Evolutionary conservation across 2,797 vertebrate genomes (phyloP), one percentile per base, ranked within the genome.

Genomic region (Chelidonichthys spinosus): DNA sequence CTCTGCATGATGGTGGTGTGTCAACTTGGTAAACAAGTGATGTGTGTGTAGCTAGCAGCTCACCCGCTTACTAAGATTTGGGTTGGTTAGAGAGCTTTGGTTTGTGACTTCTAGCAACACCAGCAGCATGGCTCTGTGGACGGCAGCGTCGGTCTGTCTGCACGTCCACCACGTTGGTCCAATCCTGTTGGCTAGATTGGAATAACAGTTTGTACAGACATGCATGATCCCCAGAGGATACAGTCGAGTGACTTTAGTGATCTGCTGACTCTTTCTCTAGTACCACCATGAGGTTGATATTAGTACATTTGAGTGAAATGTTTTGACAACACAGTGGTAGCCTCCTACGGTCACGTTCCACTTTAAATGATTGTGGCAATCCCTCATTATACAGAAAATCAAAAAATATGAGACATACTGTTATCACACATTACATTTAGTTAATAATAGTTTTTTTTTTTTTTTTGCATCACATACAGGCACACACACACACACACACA

Each of bases 1-100:
- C 62, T 77, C 44, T 71, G 46, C 35, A 0, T 50, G 67, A 58
- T 53, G 54, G 17, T 25, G 33, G 7, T 8, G 49, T 49, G 43
- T 62, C 50, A 8, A 53, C 11, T 0, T 14, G 1, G 17, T 11
- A 35, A 42, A 37, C 25, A 33, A 44, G 35, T 58, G 35, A 33
- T 33, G 33, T 18, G 9, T 78, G 62, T 69, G 60, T 32, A n/a
- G 17, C 37, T 52, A 62, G 33, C 39, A 70, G 44, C 62, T 59
- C 14, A 13, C 4, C 3, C 0, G 25, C n/a, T 25, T 25, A 4
- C 33, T n/a, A 3, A 69, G 13, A 62, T 54, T 49, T 62, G 55
- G 33, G 15, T 37, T n/a, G 17, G 32, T 63, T 44, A n/a, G n/a
- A n/a, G n/a, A 40, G 46, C 7, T 62, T n/a, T 32, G 25, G n/a